phyloP scores from a whole-genome alignment of 2,888 invertebrate genomes.

The Drosophila multiciliata region DNA sequence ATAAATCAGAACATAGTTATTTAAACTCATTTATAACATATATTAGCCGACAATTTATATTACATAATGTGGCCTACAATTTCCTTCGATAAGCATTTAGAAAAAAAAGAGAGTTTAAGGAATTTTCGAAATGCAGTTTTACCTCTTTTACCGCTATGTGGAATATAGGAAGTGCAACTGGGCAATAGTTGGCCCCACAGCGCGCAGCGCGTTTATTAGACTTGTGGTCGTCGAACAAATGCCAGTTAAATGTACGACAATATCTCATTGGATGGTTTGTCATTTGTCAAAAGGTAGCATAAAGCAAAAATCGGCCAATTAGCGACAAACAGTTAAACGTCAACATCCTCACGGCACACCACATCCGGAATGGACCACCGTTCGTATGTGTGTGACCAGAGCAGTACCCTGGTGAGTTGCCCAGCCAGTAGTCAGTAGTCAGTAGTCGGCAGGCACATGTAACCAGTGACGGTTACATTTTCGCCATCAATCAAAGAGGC shows the following conservation, averaged over 20 bases:
- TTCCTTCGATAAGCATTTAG: conserved; percentile 1
- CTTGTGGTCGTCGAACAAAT: conserved; percentile 16
- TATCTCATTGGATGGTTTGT: conserved; percentile 62
- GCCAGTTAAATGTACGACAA: conserved; percentile 52
- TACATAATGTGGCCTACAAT: conserved; percentile 33
- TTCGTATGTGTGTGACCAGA: conserved; percentile 11
- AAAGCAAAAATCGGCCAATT: conserved; percentile 72
- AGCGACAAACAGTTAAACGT: conserved; percentile 77
- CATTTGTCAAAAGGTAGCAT: conserved; percentile 70
- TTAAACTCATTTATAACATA: background rate
- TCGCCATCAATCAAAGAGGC: conserved; percentile 68
- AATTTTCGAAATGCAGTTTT: conserved; percentile 39
- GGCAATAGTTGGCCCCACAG: conserved; percentile 42
- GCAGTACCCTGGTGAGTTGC: conserved; percentile 25
- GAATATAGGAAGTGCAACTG: conserved; percentile 48
- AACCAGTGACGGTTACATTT: conserved; percentile 78
- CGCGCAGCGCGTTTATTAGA: conserved; percentile 33
- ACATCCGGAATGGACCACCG: conserved; percentile 73
- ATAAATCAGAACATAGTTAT: too few species aligned
- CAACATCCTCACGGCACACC: conserved; percentile 76
- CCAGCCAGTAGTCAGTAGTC: conserved; percentile 5
- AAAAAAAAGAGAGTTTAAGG: conserved; percentile 7
- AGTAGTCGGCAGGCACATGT: conserved; percentile 47
- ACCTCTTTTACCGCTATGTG: conserved; percentile 49
- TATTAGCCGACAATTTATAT: background rate